Evolutionary conservation across 2,113 vertebrate species (phyloP).

Genomic region (Vulpes vulpes): DNA sequence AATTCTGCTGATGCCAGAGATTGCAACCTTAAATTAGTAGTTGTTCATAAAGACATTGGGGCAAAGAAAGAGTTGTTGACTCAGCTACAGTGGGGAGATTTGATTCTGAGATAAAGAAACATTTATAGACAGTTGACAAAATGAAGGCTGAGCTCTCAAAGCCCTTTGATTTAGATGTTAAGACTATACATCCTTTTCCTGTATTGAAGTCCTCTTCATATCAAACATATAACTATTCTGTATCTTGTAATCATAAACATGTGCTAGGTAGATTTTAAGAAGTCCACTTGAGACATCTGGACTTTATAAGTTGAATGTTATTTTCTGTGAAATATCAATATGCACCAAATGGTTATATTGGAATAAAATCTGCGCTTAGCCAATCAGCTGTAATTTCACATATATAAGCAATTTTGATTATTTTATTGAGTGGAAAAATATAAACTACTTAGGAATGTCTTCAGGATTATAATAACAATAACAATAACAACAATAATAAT

Average conservation of each 20-base stretch:
- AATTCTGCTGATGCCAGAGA: neutral
- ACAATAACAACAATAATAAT: too few relatives aligned
- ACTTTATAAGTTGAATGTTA: neutral
- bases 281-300: neutral
- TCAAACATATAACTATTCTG: neutral
- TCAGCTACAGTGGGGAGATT: neutral
- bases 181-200: neutral
- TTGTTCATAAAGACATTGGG: neutral
- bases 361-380: neutral
- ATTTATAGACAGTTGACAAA: neutral
- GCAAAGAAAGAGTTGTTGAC: neutral
- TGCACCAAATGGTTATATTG: neutral
- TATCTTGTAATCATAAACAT: neutral
- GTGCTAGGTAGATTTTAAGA: neutral
- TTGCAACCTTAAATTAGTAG: neutral
- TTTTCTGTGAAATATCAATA: slow-evolving; percentile 20
- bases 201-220: neutral
- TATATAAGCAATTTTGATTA: neutral
- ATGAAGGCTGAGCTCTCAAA: neutral
- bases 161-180: neutral
- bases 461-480: neutral
- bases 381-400: neutral
- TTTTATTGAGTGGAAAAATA: neutral
- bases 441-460: neutral
- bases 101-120: neutral